A percentile compares a stretch with the other conserved stretches of the same genome.
Conservation (phyloP, 1,140 invertebrate species). For the Halesus radiatus region DNA sequence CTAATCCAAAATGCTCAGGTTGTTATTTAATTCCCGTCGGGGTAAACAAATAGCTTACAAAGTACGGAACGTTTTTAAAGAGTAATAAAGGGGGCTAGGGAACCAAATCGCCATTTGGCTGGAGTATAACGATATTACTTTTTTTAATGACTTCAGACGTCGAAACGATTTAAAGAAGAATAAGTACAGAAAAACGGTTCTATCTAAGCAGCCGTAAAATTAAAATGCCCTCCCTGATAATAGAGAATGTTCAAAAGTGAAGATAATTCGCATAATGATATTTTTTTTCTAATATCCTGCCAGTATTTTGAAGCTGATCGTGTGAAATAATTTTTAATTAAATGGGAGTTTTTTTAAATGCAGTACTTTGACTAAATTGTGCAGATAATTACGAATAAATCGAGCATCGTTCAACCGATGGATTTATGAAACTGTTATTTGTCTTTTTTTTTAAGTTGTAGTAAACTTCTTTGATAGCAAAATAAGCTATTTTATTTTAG, state of each 20-base stretch:
- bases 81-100: conserved; percentile 34
- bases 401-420: background rate
- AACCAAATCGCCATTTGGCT: conserved; percentile 41
- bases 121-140: conserved; percentile 38
- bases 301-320: background rate
- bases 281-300: background rate
- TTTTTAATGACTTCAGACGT: conserved; percentile 40
- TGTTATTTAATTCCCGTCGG: background rate
- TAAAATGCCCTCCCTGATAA: conserved; percentile 13
- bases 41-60: conserved; percentile 25
- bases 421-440: too few relatives aligned
- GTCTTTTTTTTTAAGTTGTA: too few relatives aligned
- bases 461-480: too few relatives aligned
- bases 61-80: conserved; percentile 38
- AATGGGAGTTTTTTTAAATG: conserved; percentile 2
- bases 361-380: background rate
- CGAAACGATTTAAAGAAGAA: conserved; percentile 27
- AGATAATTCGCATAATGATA: conserved; percentile 4
- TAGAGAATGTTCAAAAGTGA: conserved; percentile 1
- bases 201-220: conserved; percentile 27
- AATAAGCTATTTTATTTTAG: too few relatives aligned
- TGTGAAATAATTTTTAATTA: background rate
- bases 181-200: conserved; percentile 1
- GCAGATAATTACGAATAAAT: background rate
- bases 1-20: background rate